Evolutionary conservation across 2,888 invertebrate species (phyloP).

Genomic region (Vesta saturnalis): DNA sequence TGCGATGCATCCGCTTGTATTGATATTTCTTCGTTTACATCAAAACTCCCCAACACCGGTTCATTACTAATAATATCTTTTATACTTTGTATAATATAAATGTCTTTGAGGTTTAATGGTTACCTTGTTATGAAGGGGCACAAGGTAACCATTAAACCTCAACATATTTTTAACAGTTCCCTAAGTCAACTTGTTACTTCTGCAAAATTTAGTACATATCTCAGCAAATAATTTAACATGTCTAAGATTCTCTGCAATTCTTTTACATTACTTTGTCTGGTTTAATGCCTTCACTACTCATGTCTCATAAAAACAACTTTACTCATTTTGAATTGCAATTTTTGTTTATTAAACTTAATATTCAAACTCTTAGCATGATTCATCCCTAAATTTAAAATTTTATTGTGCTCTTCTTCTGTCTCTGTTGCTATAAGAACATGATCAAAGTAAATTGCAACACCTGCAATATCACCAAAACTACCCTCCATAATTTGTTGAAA

Average conservation of each 20-base stretch:
- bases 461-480: no score
- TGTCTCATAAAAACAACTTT: conserved; percentile 3
- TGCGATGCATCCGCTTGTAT: background rate
- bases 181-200: background rate
- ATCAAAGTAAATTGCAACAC: no score
- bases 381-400: background rate
- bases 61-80: background rate
- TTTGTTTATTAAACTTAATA: background rate
- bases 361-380: background rate
- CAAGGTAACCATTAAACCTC: background rate
- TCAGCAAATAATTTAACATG: conserved; percentile 6
- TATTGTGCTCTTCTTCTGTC: conserved; percentile 10
- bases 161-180: background rate
- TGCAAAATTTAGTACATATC: background rate
- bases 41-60: background rate
- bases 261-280: background rate
- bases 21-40: background rate
- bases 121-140: no score
- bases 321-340: conserved; percentile 7
- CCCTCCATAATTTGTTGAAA: no score
- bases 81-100: background rate
- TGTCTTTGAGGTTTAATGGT: no score
- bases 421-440: no score
- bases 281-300: background rate
- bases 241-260: background rate